Evolutionary conservation across 2,888 invertebrate genomes (phyloP).

Genomic region (Pseudococcus longispinus): DNA sequence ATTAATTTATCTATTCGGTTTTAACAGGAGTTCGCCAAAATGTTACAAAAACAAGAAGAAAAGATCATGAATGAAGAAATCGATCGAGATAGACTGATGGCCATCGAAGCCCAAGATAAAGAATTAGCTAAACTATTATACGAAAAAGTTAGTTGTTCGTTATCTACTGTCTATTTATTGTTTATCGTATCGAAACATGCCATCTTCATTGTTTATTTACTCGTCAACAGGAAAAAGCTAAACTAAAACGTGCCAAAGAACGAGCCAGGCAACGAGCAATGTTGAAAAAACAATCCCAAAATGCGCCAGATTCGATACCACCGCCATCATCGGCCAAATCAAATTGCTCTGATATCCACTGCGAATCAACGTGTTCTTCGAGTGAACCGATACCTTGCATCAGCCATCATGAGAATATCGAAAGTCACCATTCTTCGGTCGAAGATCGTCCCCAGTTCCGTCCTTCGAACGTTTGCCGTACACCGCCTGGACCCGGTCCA

Average conservation of each 20-base stretch:
- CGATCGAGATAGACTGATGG: conserved; percentile 71
- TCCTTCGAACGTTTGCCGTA: background rate
- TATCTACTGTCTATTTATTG: background rate
- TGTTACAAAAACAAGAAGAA: conserved; percentile 78
- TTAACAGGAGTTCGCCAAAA: conserved; percentile 74
- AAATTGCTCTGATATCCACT: background rate
- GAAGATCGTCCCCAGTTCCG: conserved; percentile 19
- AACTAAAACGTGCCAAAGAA: conserved; percentile 74
- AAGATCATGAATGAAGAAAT: conserved; percentile 65
- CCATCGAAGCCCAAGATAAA: conserved; percentile 81
- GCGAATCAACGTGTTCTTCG: background rate
- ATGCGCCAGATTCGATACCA: conserved; percentile 62
- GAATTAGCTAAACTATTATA: conserved; percentile 79
- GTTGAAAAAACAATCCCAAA: conserved; percentile 64
- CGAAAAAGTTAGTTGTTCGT: conserved; percentile 66
- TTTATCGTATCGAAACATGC: background rate
- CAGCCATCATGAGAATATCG: background rate
- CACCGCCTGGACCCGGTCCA: background rate
- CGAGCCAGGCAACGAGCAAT: conserved; percentile 71
- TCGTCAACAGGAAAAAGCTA: conserved; percentile 69
- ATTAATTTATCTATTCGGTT: background rate
- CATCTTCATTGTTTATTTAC: background rate
- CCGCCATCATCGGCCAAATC: background rate
- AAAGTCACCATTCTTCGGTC: conserved; percentile 3
- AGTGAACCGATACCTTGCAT: background rate